Percentiles rank a stretch among this genome's conserved stretches.
Evolutionary conservation across 2,113 vertebrate genomes (phyloP).

Genomic region (Fulica atra): DNA sequence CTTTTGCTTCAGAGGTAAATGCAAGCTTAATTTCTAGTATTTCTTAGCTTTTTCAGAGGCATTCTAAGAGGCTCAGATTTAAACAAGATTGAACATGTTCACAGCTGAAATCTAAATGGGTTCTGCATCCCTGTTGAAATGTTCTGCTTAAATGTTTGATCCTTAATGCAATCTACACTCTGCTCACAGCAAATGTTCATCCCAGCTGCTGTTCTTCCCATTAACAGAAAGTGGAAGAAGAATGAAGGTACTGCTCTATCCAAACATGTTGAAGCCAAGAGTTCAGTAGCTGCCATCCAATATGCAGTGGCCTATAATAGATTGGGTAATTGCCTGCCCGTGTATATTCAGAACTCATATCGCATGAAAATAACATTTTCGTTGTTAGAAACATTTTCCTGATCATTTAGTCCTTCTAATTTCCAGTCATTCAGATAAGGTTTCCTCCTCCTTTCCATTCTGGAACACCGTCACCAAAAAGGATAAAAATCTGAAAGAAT

Average conservation of each 20-base stretch:
- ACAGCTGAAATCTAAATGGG: slow-evolving; percentile 70
- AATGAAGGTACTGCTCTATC: slow-evolving; percentile 41
- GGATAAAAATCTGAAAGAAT: background rate
- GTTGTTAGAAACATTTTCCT: background rate
- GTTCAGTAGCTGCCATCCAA: background rate
- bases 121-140: slow-evolving; percentile 64
- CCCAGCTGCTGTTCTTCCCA: slow-evolving; percentile 65
- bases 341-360: background rate
- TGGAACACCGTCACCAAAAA: background rate
- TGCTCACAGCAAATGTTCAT: slow-evolving; percentile 68
- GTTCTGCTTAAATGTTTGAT: slow-evolving; percentile 65
- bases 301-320: background rate
- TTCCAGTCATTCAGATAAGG: background rate
- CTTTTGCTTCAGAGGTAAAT: slow-evolving; percentile 62
- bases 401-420: background rate
- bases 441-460: background rate
- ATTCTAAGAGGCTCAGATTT: slow-evolving; percentile 62
- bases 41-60: slow-evolving; percentile 54
- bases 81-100: slow-evolving; percentile 73
- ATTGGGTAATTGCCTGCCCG: background rate
- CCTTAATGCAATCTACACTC: slow-evolving; percentile 50
- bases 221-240: slow-evolving; percentile 51
- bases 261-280: slow-evolving; percentile 11
- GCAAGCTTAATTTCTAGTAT: slow-evolving; percentile 54
- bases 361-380: background rate